Evolutionary conservation across 1,140 invertebrate species (phyloP), one percentile per base, ranked within the genome.

Genomic region (Cydia pomonella): DNA sequence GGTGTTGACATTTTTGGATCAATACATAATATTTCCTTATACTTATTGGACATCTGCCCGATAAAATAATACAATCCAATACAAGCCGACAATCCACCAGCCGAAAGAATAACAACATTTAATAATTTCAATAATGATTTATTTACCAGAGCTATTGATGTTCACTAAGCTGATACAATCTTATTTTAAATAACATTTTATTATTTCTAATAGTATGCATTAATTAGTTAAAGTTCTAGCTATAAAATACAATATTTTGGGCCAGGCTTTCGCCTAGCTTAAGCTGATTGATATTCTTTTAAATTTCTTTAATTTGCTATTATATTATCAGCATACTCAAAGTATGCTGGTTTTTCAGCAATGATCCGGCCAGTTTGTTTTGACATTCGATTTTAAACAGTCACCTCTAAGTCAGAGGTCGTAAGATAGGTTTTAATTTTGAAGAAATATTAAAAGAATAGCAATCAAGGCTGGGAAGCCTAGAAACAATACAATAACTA

Each of bases 81-180:
- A 66, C 27, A 66, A 66, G 25, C 29, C n/a, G 63, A 66, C 63
- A 66, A 66, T 66, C 25, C 27, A 29, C 16, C 73, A 63, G 76
- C 79, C 76, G 80, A 80, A 87, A 85, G 76, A 88, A 86, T 89
- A 66, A 88, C 85, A 89, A 91, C 89, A 90, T 90, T 90, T 87
- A 91, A 90, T 92, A 91, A 90, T 92, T 92, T 92, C 81, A 88
- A 92, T 92, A 92, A 92, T 92, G 90, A 90, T 89, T 90, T 87
- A 86, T 88, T 91, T 89, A 79, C 85, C 88, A 87, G 88, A 93
- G 91, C 91, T 93, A 92, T 93, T 93, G 91, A 93, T 93, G 90
- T 92, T 93, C 82, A 89, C 90, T 93, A 93, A 93, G 91, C 91
- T 90, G 90, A 93, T 92, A 93, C 91, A 93, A 87, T 89, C 89